Percentiles rank a stretch among this genome's conserved stretches.
Evolutionary conservation across 2,888 invertebrate species (phyloP).

Genomic region (Parthenolecanium corni): DNA sequence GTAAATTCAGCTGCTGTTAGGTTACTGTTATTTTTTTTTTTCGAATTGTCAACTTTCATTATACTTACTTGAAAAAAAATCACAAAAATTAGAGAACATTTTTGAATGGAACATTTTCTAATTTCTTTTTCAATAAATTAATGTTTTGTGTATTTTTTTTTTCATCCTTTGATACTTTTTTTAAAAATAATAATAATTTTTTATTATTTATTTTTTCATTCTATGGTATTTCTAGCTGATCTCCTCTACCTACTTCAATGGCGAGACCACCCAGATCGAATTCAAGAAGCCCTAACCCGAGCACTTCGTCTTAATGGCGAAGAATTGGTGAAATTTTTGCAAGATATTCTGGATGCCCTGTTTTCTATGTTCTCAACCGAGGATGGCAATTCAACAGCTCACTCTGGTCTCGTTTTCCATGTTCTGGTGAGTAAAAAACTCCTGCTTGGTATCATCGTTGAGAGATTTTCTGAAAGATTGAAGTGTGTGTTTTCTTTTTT

Average conservation of each 20-base stretch:
- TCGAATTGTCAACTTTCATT: too few species aligned
- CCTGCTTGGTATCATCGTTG: slow-evolving; percentile 31
- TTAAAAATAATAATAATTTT: too few species aligned
- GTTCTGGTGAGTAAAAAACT: slow-evolving; percentile 50
- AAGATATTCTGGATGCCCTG: slow-evolving; percentile 84
- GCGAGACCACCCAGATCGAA: slow-evolving; percentile 77
- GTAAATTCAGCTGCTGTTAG: too few species aligned
- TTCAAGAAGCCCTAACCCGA: slow-evolving; percentile 71
- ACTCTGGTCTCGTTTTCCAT: slow-evolving; percentile 83
- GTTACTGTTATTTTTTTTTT: too few species aligned
- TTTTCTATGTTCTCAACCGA: slow-evolving; percentile 89
- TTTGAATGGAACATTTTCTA: too few species aligned
- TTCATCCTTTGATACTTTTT: too few species aligned
- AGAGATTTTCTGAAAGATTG: neutral
- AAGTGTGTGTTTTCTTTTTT: slow-evolving; percentile 40
- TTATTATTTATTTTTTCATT: neutral
- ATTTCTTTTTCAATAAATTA: too few species aligned
- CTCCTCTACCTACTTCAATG: slow-evolving; percentile 78
- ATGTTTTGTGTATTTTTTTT: too few species aligned
- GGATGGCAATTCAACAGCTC: slow-evolving; percentile 76
- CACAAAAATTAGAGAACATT: too few species aligned
- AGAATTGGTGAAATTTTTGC: slow-evolving; percentile 86
- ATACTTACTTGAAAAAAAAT: too few species aligned
- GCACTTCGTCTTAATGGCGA: slow-evolving; percentile 72
- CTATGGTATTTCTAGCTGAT: slow-evolving; percentile 51